These are phyloP conservation scores for Platycheirus albimanus DNA, from an alignment of 2,888 invertebrate species.

Conservation along the genomic window DNA sequence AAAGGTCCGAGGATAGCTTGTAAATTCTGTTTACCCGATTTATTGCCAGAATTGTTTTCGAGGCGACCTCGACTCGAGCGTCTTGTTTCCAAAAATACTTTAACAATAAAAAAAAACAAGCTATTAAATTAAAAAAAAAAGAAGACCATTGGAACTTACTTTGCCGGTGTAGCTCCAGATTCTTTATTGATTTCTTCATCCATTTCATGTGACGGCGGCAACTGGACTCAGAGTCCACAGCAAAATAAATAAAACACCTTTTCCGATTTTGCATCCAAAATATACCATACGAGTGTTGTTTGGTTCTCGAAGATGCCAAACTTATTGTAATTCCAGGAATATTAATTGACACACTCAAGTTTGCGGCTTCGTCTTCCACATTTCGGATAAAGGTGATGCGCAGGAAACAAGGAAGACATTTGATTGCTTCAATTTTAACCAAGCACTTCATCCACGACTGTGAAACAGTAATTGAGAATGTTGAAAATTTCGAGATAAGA, in stretches of 20 bases:
- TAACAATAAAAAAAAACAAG: too few relatives aligned
- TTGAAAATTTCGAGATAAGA: not conserved
- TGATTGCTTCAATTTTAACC: slow-evolving; percentile 82
- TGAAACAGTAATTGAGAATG: slow-evolving; percentile 3
- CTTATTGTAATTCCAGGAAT: slow-evolving; percentile 81
- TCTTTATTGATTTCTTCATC: slow-evolving; percentile 82
- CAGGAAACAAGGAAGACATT: slow-evolving; percentile 82
- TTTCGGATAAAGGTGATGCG: slow-evolving; percentile 79
- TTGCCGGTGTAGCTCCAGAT: slow-evolving; percentile 81
- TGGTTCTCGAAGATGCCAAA: slow-evolving; percentile 81
- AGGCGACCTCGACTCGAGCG: slow-evolving; percentile 78
- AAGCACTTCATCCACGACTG: slow-evolving; percentile 80
- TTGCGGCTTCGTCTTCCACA: slow-evolving; percentile 72
- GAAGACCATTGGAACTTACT: slow-evolving; percentile 57
- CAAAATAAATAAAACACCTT: slow-evolving; percentile 81
- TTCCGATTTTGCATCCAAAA: slow-evolving; percentile 83
- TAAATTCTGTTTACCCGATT: slow-evolving; percentile 55
- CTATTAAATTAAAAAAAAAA: not conserved
- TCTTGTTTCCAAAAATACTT: slow-evolving; percentile 80
- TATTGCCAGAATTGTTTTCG: slow-evolving; percentile 44
- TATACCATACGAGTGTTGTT: slow-evolving; percentile 81
- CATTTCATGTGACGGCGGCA: slow-evolving; percentile 82
- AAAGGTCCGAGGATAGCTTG: slow-evolving; percentile 80
- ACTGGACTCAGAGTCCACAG: slow-evolving; percentile 80
- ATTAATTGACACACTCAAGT: slow-evolving; percentile 80